Evolutionary conservation across 2,888 invertebrate species (phyloP).

Genomic region (Tineola bisselliella): DNA sequence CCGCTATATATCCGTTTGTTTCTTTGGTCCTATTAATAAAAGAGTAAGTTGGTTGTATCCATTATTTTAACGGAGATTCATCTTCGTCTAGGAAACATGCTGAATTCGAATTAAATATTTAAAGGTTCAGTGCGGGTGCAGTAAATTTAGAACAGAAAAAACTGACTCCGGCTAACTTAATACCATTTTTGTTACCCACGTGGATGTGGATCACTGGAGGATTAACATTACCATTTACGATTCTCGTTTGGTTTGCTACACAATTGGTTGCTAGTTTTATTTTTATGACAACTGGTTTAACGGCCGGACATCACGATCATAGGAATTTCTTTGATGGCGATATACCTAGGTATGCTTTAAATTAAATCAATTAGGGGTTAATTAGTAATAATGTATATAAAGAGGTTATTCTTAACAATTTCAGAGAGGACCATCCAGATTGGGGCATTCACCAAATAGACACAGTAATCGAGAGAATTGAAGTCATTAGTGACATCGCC

Average conservation of each 20-base stretch:
- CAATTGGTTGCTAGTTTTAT: slow-evolving; percentile 65
- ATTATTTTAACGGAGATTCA: background rate
- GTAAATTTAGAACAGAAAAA: slow-evolving; percentile 31
- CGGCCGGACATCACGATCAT: slow-evolving; percentile 84
- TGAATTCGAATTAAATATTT: slow-evolving; percentile 13
- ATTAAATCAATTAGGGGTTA: too few relatives aligned
- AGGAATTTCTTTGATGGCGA: slow-evolving; percentile 86
- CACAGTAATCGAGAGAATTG: slow-evolving; percentile 75
- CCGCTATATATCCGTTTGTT: slow-evolving; percentile 39
- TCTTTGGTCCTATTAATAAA: slow-evolving; percentile 34
- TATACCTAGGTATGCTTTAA: slow-evolving; percentile 63
- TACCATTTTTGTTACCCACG: slow-evolving; percentile 43
- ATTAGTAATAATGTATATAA: too few relatives aligned
- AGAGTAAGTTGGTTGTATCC: slow-evolving; percentile 48
- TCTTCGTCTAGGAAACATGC: background rate
- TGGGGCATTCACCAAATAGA: slow-evolving; percentile 84
- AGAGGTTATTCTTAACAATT: too few relatives aligned
- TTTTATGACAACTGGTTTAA: slow-evolving; percentile 74
- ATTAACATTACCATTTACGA: slow-evolving; percentile 33
- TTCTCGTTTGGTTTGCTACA: slow-evolving; percentile 66
- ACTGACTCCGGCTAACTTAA: slow-evolving; percentile 29
- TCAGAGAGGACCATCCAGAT: slow-evolving; percentile 64
- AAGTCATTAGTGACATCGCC: slow-evolving; percentile 73
- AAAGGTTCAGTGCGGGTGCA: slow-evolving; percentile 18
- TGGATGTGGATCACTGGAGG: slow-evolving; percentile 52